phyloP scores from a whole-genome alignment of 1,140 invertebrate species.

The Zaprionus vittiger region DNA sequence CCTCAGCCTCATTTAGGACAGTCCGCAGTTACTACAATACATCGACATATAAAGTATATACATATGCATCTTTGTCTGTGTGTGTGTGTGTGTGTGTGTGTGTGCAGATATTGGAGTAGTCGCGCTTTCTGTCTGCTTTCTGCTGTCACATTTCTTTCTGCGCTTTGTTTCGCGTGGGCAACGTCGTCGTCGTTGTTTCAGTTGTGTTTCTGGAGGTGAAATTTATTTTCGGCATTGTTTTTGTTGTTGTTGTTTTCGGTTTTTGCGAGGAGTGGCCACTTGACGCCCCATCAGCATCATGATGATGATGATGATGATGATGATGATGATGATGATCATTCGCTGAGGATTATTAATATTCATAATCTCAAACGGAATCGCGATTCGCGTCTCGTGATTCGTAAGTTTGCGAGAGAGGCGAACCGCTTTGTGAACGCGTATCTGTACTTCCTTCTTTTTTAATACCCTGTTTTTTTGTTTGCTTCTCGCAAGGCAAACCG shows the following conservation, averaged over 20 bases:
- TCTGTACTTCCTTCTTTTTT: constrained; percentile 36
- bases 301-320: background rate
- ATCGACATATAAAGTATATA: constrained; percentile 20
- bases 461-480: constrained; percentile 15
- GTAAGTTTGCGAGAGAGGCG: constrained; percentile 24
- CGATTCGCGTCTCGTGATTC: constrained; percentile 41
- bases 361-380: constrained; percentile 33
- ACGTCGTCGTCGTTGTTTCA: constrained; percentile 45
- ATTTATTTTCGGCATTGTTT: constrained; percentile 49
- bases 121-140: constrained; percentile 49
- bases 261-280: constrained; percentile 63
- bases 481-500: constrained; percentile 56
- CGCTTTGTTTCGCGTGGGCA: constrained; percentile 46
- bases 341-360: constrained; percentile 15
- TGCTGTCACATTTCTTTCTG: constrained; percentile 75
- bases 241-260: constrained; percentile 52
- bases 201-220: constrained; percentile 62
- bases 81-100: constrained; percentile 4
- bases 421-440: constrained; percentile 22
- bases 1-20: constrained; percentile 38
- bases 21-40: constrained; percentile 10
- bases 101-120: constrained; percentile 8
- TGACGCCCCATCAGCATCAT: constrained; percentile 10
- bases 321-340: background rate
- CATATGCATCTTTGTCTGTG: constrained; percentile 17